Percentiles rank a stretch among this genome's conserved stretches.
phyloP scores from a whole-genome alignment of 1,140 invertebrate species.

The Catajapyx aquilonaris region DNA sequence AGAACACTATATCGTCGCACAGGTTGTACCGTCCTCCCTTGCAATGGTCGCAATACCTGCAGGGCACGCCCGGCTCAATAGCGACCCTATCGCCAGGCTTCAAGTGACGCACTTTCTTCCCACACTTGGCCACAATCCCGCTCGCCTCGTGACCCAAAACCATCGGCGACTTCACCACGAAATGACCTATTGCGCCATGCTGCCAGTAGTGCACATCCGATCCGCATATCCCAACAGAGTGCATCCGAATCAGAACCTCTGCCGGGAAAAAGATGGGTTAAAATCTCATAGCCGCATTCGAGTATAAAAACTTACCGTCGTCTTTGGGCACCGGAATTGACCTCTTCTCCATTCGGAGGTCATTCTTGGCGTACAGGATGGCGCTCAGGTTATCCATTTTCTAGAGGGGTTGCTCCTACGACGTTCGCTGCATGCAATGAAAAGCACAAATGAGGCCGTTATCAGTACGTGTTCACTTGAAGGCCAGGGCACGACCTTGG shows the following conservation, averaged over 20 bases:
- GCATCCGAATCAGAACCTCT: conserved; percentile 78
- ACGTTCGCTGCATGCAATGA: no score
- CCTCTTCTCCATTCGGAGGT: conserved; percentile 50
- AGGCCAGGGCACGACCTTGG: no score
- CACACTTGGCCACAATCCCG: conserved; percentile 43
- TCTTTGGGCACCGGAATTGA: conserved; percentile 39
- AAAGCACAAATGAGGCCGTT: no score
- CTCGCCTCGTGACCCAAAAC: conserved; percentile 75
- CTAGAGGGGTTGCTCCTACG: no score
- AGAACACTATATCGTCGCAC: conserved; percentile 65
- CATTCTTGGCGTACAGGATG: no score
- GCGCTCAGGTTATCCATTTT: no score
- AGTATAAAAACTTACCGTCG: conserved; percentile 26
- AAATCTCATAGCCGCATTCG: background rate
- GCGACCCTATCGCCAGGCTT: conserved; percentile 72
- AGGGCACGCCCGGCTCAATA: conserved; percentile 80
- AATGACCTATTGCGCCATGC: conserved; percentile 58
- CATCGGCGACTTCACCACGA: conserved; percentile 63
- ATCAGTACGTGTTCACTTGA: no score
- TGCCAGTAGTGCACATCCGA: conserved; percentile 86
- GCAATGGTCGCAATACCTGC: conserved; percentile 62
- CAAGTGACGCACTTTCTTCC: conserved; percentile 50
- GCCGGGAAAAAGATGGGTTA: background rate
- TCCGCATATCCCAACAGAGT: conserved; percentile 85
- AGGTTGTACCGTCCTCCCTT: conserved; percentile 76